Evolutionary conservation across 2,113 vertebrate species (phyloP), one percentile per base, ranked within the genome.

Genomic region (Rhea pennata): DNA sequence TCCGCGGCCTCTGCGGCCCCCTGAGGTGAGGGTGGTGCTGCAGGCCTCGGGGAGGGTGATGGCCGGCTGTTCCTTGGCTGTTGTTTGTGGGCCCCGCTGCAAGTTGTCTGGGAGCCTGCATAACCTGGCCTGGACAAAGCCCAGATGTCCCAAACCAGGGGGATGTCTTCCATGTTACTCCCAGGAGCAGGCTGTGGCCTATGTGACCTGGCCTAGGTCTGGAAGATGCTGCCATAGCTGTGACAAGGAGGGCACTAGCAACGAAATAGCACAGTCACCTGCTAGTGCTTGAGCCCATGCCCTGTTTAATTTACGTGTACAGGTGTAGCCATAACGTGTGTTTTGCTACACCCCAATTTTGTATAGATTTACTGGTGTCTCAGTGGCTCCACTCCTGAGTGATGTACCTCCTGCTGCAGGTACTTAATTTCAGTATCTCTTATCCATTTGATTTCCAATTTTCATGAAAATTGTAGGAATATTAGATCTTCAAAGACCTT

Each of bases 381-480:
- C 36, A 89, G 36, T 15, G 51, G 54, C 64, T 36, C 36, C 36
- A 36, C 36, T 36, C 36, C 36, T 36, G 36, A 6, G 36, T 36
- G 36, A 36, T 36, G 36, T 36, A 36, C 36, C 36, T 36, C 71
- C 78, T 66, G 7, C 31, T 82, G 27, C 0, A 0, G 39, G 15
- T 87, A 73, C 40, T 87, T 70, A 22, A 70, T 83, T 87, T 76
- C 36, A 46, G 91, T 11, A 10, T 56, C 23, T 94, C 36, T 82
- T 64, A 73, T 89, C 92, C 69, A 44, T 53, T 66, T 94, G 46
- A 10, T 76, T 80, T 64, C 21, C 50, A 69, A 74, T 84, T 93
- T 93, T 94, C 64, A 59, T 73, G 54, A 93, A 58, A 87, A 66
- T 8, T 53, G 46, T 50, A 80, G 74, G 83, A 83, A 74, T 62